Evolutionary conservation across 2,888 invertebrate species (phyloP), one percentile per base, ranked within the genome.

Genomic region (Spilarctia lutea): DNA sequence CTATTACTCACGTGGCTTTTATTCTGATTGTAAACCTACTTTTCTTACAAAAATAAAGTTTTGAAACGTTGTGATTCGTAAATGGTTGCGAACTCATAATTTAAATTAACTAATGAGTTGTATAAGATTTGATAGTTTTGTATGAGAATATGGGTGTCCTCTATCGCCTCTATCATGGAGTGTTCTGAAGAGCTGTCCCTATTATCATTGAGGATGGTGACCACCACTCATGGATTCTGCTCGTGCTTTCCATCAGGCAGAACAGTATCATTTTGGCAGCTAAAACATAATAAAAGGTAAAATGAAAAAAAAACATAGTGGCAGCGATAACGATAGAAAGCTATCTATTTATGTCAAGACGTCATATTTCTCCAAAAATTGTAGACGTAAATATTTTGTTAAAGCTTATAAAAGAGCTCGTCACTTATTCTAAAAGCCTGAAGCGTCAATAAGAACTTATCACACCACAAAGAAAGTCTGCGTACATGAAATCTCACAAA

Each of bases 1-100:
- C 77, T 79, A 77, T 81, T 78, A 79, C 80, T 80, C 74, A 68
- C 42, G 39, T 78, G 67, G 79, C 85, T 85, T 84, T 85, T 86
- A 85, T 76, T 71, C 72, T 72, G 79, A 86, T 83, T 83, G 81
- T 83, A 76, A 79, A 79, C 42, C 75, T 71, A 82, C 75, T 80
- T 81, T 74, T 81, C 35, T 71, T 39, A 69, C 10, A 30, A 3
- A 71, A 11, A 10, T 30, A 16, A 35, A 63, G 45, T 24, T 24
- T 52, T 60, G 1, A 16, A 65, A 73, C 35, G 35, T 20, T 18
- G 24, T 42, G 0, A 56, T n/a, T 27, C 8, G 2, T 7, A 68
- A 27, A n/a, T 35, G 8, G 0, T 39, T 35, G 56, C 18, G 1
- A 56, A 35, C 11, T 69, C 2, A 8, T 18, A 35, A 35, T 16